These are phyloP conservation scores for Micrasema minimum DNA, from an alignment of 1,140 invertebrate genomes.

Conservation along the genomic window DNA sequence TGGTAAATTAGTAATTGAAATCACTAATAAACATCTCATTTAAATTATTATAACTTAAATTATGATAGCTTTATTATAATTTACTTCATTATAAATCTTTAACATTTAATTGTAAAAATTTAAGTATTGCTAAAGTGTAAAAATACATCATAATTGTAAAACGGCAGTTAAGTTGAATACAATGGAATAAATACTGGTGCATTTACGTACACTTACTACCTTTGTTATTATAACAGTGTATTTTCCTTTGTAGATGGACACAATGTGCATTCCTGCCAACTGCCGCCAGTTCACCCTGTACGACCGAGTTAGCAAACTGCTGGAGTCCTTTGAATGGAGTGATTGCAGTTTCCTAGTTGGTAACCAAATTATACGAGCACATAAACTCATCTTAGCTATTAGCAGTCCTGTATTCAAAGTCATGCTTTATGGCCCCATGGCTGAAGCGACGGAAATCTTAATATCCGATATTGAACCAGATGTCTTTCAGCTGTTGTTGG, in stretches of 20 bases:
- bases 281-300: constrained; percentile 55
- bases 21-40: too few relatives aligned
- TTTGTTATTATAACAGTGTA: too few relatives aligned
- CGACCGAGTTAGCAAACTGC: constrained; percentile 62
- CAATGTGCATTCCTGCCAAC: constrained; percentile 37
- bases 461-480: constrained; percentile 67
- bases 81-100: too few relatives aligned
- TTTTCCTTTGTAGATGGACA: constrained; percentile 52
- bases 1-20: too few relatives aligned
- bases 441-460: constrained; percentile 62
- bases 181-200: too few relatives aligned
- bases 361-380: constrained; percentile 68
- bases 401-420: constrained; percentile 82
- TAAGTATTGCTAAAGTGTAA: too few relatives aligned
- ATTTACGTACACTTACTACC: too few relatives aligned
- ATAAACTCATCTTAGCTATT: constrained; percentile 75
- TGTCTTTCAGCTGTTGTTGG: constrained; percentile 67
- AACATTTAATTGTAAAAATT: too few relatives aligned
- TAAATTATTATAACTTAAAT: too few relatives aligned
- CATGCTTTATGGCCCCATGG: constrained; percentile 76
- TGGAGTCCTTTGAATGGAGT: constrained; percentile 65
- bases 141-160: too few relatives aligned
- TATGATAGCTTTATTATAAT: too few relatives aligned
- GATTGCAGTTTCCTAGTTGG: constrained; percentile 68
- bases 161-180: too few relatives aligned